phyloP scores from a whole-genome alignment of 1,140 invertebrate species.

The Orussus abietinus region DNA sequence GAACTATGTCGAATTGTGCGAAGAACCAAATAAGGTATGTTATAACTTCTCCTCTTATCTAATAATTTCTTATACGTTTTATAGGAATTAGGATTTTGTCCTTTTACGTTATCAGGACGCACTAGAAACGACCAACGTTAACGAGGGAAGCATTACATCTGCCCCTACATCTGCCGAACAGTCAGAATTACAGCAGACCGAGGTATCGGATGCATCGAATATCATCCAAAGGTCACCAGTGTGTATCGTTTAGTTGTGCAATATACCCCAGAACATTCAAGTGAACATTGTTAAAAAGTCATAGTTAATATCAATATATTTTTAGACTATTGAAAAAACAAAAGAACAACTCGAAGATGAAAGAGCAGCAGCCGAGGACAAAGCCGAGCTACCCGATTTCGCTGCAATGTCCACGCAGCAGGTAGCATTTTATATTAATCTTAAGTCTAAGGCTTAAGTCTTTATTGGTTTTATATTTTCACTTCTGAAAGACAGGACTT shows the following conservation, averaged over 20 bases:
- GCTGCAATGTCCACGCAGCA: constrained; percentile 53
- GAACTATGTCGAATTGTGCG: constrained; percentile 78
- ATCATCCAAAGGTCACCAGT: constrained; percentile 31
- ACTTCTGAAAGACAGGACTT: no score
- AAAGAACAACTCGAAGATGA: constrained; percentile 50
- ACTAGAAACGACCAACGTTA: neutral
- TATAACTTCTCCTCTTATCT: neutral
- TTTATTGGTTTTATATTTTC: constrained; percentile 2
- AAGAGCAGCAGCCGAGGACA: constrained; percentile 47
- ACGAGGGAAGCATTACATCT: neutral
- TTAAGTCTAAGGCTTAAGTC: neutral
- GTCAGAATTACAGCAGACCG: no score
- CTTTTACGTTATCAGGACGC: neutral
- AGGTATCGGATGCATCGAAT: no score
- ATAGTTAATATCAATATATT: constrained; percentile 14
- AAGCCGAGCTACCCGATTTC: constrained; percentile 50
- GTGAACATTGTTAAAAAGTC: neutral
- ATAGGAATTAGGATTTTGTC: neutral
- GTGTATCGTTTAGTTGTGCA: constrained; percentile 20
- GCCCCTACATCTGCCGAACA: neutral
- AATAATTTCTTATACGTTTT: neutral
- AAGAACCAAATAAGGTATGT: constrained; percentile 47
- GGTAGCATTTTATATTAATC: constrained; percentile 36
- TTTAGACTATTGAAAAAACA: constrained; percentile 46
- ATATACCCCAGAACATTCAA: constrained; percentile 6